A percentile compares a stretch with the other conserved stretches of the same genome.
Conservation (phyloP, 2,113 vertebrate species). For the Mobula birostris region DNA sequence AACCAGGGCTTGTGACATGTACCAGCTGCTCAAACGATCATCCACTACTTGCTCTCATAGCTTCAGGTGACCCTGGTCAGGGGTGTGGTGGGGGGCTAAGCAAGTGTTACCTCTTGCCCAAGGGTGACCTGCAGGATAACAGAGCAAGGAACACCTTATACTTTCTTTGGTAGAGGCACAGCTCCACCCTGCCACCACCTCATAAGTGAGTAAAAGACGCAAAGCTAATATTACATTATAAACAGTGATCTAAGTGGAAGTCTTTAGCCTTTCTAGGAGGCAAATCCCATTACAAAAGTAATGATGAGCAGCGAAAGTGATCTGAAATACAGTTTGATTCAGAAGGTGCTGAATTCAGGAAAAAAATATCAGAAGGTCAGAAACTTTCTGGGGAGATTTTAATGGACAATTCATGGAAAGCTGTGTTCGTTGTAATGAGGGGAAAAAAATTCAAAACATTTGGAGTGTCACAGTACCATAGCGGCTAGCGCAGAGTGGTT, state of each 20-base stretch:
- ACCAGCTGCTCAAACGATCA: too few relatives aligned
- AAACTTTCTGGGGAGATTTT: background rate
- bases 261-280: background rate
- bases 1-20: too few relatives aligned
- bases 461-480: too few relatives aligned
- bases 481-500: too few relatives aligned
- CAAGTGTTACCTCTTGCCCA: too few relatives aligned
- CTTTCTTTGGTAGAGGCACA: too few relatives aligned
- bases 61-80: too few relatives aligned
- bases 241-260: background rate
- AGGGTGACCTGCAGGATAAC: too few relatives aligned
- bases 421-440: background rate
- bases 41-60: too few relatives aligned
- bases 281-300: background rate
- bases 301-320: background rate
- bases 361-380: background rate
- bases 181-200: background rate
- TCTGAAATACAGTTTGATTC: background rate
- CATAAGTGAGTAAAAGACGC: background rate
- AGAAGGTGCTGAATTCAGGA: background rate
- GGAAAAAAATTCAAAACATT: background rate
- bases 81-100: too few relatives aligned
- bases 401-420: background rate
- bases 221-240: background rate
- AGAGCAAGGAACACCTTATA: too few relatives aligned